phyloP scores from a whole-genome alignment of 1,140 invertebrate species.

The Monomorium pharaonis region DNA sequence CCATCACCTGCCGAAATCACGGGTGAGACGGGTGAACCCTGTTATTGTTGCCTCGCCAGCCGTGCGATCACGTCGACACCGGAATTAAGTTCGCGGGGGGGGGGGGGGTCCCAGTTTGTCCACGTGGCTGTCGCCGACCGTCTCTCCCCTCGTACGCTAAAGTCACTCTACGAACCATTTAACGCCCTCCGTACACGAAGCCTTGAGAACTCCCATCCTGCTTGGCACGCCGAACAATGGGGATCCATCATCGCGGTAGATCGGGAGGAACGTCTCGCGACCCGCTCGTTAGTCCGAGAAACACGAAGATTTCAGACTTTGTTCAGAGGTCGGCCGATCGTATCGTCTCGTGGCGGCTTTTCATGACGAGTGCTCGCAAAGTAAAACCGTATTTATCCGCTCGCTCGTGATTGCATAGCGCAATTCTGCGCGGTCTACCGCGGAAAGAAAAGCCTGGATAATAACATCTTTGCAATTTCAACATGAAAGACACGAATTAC shows the following conservation, averaged over 20 bases:
- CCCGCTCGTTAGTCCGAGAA: slow-evolving; percentile 60
- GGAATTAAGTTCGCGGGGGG: slow-evolving; percentile 38
- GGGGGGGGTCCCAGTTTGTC: too few relatives aligned
- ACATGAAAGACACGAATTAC: not conserved
- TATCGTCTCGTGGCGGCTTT: slow-evolving; percentile 19
- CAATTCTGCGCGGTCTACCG: not conserved
- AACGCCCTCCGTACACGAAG: slow-evolving; percentile 29
- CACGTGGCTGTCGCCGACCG: not conserved
- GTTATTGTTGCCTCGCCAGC: slow-evolving; percentile 46
- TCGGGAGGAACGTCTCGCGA: slow-evolving; percentile 41
- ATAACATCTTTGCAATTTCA: not conserved
- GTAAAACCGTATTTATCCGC: slow-evolving; percentile 13
- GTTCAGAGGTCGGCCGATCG: slow-evolving; percentile 48
- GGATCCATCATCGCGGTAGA: slow-evolving; percentile 64
- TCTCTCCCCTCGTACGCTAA: slow-evolving; percentile 9
- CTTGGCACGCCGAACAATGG: slow-evolving; percentile 64
- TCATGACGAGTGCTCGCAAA: not conserved
- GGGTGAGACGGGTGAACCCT: not conserved
- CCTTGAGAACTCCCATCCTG: slow-evolving; percentile 33
- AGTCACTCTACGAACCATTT: slow-evolving; percentile 32
- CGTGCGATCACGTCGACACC: slow-evolving; percentile 41
- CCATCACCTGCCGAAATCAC: slow-evolving; percentile 53
- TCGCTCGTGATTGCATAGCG: not conserved
- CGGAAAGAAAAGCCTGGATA: not conserved
- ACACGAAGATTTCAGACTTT: slow-evolving; percentile 44